Conservation (phyloP, 2,113 vertebrate genomes). For the Oophaga pumilio region DNA sequence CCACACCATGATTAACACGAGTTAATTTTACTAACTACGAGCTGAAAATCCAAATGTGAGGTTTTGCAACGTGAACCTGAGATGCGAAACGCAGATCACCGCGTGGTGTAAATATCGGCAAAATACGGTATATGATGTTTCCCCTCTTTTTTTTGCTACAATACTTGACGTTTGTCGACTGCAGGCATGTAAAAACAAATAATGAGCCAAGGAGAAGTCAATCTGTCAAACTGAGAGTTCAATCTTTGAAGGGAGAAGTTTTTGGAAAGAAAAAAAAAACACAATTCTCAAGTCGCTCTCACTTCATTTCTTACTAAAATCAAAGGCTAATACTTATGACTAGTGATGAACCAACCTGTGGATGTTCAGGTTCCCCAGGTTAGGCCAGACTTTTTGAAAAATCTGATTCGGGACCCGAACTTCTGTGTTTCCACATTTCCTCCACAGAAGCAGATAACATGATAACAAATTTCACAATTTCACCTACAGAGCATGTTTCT, state of each 20-base stretch:
- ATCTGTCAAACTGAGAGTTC: slow-evolving; percentile 15
- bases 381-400: too few relatives aligned
- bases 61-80: neutral
- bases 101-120: slow-evolving; percentile 4
- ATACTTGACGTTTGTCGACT: neutral
- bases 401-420: too few relatives aligned
- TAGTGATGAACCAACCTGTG: neutral
- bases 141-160: neutral
- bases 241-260: slow-evolving; percentile 1
- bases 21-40: neutral
- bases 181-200: slow-evolving; percentile 28
- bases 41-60: neutral
- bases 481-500: too few relatives aligned
- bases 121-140: neutral
- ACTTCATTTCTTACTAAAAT: neutral
- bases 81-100: neutral
- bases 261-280: neutral
- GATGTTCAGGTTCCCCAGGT: too few relatives aligned
- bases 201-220: neutral
- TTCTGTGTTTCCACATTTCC: too few relatives aligned
- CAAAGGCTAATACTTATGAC: neutral
- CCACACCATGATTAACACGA: neutral
- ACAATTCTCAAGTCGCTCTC: neutral
- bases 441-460: too few relatives aligned
- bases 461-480: too few relatives aligned